A percentile compares a stretch with the other conserved stretches of the same genome.
Conservation (phyloP, 2,113 vertebrate species). For the Chaenocephalus aceratus region DNA sequence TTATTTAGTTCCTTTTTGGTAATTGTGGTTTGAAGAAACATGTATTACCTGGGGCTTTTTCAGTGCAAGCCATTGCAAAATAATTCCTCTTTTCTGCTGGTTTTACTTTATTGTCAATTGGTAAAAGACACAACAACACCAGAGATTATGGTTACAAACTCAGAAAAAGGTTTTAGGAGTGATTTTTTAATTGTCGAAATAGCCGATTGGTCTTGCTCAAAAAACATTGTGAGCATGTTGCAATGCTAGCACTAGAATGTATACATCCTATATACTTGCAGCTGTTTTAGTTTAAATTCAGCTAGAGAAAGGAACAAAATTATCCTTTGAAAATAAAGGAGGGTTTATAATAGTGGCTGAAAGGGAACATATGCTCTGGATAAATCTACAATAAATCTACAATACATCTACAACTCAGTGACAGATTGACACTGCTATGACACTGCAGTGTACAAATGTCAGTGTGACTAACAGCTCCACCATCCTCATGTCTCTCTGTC, state of each 20-base stretch:
- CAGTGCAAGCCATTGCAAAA: no score
- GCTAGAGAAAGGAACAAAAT: no score
- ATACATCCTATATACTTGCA: no score
- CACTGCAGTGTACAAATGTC: conserved; percentile 45
- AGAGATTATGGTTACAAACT: no score
- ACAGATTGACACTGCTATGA: conserved; percentile 3
- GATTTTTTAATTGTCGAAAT: no score
- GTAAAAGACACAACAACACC: not conserved
- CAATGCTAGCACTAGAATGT: no score
- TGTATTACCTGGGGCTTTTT: not conserved
- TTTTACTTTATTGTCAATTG: not conserved
- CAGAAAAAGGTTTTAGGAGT: no score
- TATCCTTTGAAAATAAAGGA: not conserved
- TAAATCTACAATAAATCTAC: no score
- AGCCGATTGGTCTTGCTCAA: no score
- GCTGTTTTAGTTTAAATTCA: no score
- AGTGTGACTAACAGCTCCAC: conserved; percentile 15
- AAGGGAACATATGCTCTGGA: not conserved
- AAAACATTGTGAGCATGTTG: no score
- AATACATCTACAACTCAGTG: not conserved
- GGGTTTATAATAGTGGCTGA: not conserved
- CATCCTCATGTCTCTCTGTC: conserved; percentile 15
- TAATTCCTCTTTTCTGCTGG: not conserved
- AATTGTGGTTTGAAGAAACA: not conserved
- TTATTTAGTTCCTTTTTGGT: not conserved